phyloP scores from a whole-genome alignment of 1,140 invertebrate species.

The Leptinotarsa defecta region DNA sequence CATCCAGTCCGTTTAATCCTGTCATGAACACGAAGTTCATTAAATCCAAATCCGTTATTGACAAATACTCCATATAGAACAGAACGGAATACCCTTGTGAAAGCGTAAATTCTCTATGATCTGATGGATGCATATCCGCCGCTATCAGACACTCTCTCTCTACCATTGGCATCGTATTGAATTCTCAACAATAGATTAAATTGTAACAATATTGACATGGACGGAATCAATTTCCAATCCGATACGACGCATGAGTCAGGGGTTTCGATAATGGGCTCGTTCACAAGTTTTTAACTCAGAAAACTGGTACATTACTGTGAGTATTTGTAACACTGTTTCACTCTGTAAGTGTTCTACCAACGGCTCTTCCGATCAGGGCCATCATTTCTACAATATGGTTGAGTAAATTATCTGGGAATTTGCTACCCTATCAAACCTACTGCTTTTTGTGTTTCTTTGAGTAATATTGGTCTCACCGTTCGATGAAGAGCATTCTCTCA shows the following conservation, averaged over 20 bases:
- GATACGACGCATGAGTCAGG: neutral
- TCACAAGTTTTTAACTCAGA: neutral
- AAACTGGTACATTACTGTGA: no score
- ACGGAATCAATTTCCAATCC: neutral
- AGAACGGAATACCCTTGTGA: neutral
- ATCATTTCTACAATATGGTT: no score
- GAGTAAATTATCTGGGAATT: no score
- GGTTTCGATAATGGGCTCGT: neutral
- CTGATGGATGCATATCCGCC: neutral
- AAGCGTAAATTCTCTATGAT: constrained; percentile 1
- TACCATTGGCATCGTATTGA: neutral
- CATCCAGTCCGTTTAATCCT: neutral
- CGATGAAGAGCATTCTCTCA: no score
- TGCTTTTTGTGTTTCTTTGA: no score
- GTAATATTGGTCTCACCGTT: no score
- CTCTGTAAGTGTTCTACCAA: no score
- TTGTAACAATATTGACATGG: neutral
- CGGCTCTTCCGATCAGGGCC: no score
- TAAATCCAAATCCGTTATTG: constrained; percentile 2
- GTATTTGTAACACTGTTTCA: no score
- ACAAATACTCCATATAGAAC: neutral
- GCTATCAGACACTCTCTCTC: neutral
- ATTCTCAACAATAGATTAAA: constrained; percentile 3
- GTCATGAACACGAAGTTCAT: neutral
- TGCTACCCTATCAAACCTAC: no score